A percentile compares a stretch with the other conserved stretches of the same genome.
Evolutionary conservation across 2,797 vertebrate species (phyloP).

Genomic region (Microctenopoma stevenorrisi): DNA sequence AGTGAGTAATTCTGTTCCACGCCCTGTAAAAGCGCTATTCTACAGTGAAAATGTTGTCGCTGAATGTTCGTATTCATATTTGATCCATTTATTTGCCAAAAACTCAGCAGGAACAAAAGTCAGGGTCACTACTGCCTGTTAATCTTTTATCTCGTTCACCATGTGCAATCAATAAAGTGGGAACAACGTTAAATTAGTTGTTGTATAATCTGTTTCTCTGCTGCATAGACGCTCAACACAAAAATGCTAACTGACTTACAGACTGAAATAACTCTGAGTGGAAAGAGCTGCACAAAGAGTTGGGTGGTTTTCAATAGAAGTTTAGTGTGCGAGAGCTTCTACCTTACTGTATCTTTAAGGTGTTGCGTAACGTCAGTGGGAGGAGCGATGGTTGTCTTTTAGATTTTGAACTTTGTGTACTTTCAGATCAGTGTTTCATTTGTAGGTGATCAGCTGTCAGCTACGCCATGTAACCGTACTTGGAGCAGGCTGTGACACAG

Average conservation of each 20-base stretch:
- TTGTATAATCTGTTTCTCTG: neutral
- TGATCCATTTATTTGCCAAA: neutral
- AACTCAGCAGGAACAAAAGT: conserved; percentile 13
- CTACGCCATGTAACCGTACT: neutral
- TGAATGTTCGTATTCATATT: too few species aligned
- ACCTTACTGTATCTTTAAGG: conserved; percentile 24
- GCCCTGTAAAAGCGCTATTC: neutral
- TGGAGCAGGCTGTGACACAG: neutral
- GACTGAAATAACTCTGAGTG: too few species aligned
- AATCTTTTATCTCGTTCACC: conserved; percentile 47
- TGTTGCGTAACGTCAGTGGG: neutral
- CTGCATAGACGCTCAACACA: neutral
- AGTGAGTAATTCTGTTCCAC: neutral
- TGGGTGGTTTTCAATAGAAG: too few species aligned
- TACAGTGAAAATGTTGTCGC: neutral
- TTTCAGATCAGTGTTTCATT: conserved; percentile 16
- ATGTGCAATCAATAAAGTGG: conserved; percentile 48
- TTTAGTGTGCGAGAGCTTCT: too few species aligned
- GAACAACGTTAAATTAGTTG: neutral
- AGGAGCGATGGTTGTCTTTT: neutral
- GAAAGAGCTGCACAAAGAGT: too few species aligned
- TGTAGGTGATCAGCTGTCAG: neutral
- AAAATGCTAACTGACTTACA: neutral
- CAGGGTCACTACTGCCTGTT: conserved; percentile 10
- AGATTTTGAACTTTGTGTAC: conserved; percentile 17